Evolutionary conservation across 2,797 vertebrate genomes (phyloP), one percentile per base, ranked within the genome.

Genomic region (Sebastes matsubarae): DNA sequence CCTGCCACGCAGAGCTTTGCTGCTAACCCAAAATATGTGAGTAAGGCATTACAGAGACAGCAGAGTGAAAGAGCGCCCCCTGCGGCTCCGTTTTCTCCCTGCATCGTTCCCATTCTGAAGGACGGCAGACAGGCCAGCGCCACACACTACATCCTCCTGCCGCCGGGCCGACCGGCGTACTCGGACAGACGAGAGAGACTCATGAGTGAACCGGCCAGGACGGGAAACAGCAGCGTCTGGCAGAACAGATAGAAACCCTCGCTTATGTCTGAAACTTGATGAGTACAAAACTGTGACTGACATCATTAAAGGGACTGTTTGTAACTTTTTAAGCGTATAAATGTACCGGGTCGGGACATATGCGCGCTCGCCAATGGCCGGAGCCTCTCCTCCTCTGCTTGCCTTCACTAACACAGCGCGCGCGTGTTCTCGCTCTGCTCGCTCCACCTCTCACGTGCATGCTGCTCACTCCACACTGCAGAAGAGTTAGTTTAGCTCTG

Each of bases 1-100:
- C 99, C 99, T 52, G 97, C 97, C 3, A 99, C 99, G 0, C 98
- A 99, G 94, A 99, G 99, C 88, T 99, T 99, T 80, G 99, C 98
- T 75, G 97, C 99, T 3, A 97, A 99, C 85, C 99, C 99, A 4
- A 97, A 99, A 54, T 99, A 99, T 0, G 98, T 99, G 81, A 99
- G 98, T 88, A 98, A 97, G 92, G 96, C 96, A 5, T 92, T 96
- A 50, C 97, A 96, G 80, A 96, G 96, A 92, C 97, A 97, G 92
- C 95, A 95, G 78, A 97, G 96, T 14, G 97, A 97, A 66, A 96
- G 96, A n/a, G 90, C 93, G 5, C 88, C 96, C 5, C 80, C 88
- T 22, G 36, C 84, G 4, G 67, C 81, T 10, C 90, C 83, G 59
- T 71, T 76, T 1, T 81, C 91, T 27, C 95, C 96, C 58, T 98